These are phyloP conservation scores for Luperina nickerlii DNA, from an alignment of 2,888 invertebrate species.

Conservation along the genomic window DNA sequence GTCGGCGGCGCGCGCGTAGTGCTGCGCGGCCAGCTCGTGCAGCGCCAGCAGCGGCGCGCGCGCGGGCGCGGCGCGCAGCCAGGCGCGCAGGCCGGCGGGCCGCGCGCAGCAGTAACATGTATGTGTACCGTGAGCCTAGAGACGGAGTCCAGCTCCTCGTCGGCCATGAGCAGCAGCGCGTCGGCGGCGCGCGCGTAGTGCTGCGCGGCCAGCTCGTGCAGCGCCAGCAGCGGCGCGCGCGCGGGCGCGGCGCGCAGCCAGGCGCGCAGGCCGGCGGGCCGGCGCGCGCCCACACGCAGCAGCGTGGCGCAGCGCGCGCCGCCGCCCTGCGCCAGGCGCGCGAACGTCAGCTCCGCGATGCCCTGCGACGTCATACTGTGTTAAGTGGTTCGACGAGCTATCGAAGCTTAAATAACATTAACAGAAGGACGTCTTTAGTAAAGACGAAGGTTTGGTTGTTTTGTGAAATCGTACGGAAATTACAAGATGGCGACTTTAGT, in stretches of 20 bases:
- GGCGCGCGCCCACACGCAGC: constrained; percentile 61
- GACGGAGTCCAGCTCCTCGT: constrained; percentile 91
- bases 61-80: constrained; percentile 53
- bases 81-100: constrained; percentile 49
- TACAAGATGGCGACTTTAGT: too few relatives aligned
- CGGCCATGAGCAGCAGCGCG: constrained; percentile 86
- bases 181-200: constrained; percentile 58
- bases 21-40: constrained; percentile 64
- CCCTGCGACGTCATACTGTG: constrained; percentile 67
- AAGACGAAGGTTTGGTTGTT: background rate
- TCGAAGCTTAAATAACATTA: background rate
- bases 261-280: constrained; percentile 49
- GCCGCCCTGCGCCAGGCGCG: constrained; percentile 68
- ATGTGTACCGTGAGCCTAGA: constrained; percentile 91
- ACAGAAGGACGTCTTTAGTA: background rate
- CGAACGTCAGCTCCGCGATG: constrained; percentile 78
- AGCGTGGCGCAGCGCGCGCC: constrained; percentile 32
- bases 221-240: constrained; percentile 64
- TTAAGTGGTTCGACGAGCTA: background rate
- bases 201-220: constrained; percentile 65
- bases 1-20: constrained; percentile 56
- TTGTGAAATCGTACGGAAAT: too few relatives aligned
- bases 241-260: constrained; percentile 57
- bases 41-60: constrained; percentile 65
- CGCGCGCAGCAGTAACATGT: constrained; percentile 16